Evolutionary conservation across 1,140 invertebrate species (phyloP), one percentile per base, ranked within the genome.

Genomic region (Papilio glaucus): DNA sequence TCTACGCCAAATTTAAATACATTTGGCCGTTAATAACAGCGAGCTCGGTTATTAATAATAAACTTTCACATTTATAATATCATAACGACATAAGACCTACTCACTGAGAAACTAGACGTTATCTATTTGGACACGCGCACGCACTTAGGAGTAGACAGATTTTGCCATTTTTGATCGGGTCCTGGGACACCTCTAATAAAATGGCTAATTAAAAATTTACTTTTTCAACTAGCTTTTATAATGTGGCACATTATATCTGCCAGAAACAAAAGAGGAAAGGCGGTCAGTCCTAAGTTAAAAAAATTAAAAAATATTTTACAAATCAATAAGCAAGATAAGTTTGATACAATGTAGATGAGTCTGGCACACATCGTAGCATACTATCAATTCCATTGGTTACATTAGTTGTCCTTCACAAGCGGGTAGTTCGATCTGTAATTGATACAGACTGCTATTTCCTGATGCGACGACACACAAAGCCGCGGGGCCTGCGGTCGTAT

Each of bases 371-470:
- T 67, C 37, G 15, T 42, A 37, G 41, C 65, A 29, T 18, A 42
- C 67, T 45, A 69, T 69, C 67, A 69, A 33, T 69, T 69, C 41
- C 67, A 39, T 69, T 49, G 42, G 67, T 69, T 29, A 33, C 67
- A 69, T 69, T 33, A 13, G 67, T 67, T 70, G 81, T 80, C 81
- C 81, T 82, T 82, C 77, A 83, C 77, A 75, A 73, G 24, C 74
- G 74, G 76, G 63, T 78, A 75, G 18, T 26, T 75, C 60, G 75
- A 77, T 79, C 72, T 29, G 73, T 69, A 69, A 80, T 80, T 63
- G 73, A 73, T 62, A 62, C 45, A 74, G 42, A 45, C 29, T 60
- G 62, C 67, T 39, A 72, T 69, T 41, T 73, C 71, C 61, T 73
- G 53, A 72, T 71, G 63, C 67, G 42, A 62, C 75, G 69, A 62